These are phyloP conservation scores for Nylanderia fulva DNA, from an alignment of 1,140 invertebrate species.

Conservation along the genomic window DNA sequence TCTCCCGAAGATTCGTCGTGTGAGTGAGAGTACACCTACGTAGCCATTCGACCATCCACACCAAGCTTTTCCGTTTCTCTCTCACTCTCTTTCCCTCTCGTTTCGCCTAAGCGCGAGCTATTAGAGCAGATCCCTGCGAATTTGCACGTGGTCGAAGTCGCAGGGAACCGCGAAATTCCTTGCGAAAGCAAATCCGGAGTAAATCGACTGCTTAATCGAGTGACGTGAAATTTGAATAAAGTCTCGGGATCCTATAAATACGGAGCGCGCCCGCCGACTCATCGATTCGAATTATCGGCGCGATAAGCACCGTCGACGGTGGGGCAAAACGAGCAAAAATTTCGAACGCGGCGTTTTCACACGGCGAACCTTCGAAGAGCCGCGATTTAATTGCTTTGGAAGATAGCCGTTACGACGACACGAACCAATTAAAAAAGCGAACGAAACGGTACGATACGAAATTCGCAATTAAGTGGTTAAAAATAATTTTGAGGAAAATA, in stretches of 20 bases:
- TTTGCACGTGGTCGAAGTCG: conserved; percentile 74
- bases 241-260: conserved; percentile 65
- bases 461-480: not conserved
- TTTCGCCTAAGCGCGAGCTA: conserved; percentile 68
- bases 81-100: conserved; percentile 10
- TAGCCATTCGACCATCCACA: conserved; percentile 17
- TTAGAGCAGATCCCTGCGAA: conserved; percentile 71
- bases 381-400: conserved; percentile 31
- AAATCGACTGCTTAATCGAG: conserved; percentile 76
- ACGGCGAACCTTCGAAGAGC: not conserved
- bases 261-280: conserved; percentile 16
- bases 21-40: conserved; percentile 27
- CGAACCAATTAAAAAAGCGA: not conserved
- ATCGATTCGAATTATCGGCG: conserved; percentile 49
- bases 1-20: conserved; percentile 21
- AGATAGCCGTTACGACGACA: not conserved
- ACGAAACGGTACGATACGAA: not conserved
- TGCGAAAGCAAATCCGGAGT: conserved; percentile 71
- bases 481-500: not conserved
- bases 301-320: not conserved
- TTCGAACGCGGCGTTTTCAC: not conserved
- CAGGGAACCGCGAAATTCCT: conserved; percentile 65
- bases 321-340: conserved; percentile 19
- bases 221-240: conserved; percentile 76
- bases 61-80: not conserved